A percentile compares a stretch with the other conserved stretches of the same genome.
These are phyloP conservation scores for Abrostola tripartita DNA, from an alignment of 2,888 invertebrate genomes.

Conservation along the genomic window DNA sequence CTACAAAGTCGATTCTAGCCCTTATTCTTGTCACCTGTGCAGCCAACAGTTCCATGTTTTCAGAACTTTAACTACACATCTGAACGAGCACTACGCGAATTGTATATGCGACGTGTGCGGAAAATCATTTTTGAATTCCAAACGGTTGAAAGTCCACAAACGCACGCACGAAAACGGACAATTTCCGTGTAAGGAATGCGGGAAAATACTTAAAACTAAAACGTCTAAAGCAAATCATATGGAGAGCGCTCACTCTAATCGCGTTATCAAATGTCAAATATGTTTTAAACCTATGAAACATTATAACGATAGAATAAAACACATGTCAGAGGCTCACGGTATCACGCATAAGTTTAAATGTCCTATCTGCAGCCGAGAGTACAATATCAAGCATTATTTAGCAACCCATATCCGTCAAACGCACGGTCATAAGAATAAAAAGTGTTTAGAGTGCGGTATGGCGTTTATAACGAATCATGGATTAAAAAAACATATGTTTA, in stretches of 20 bases:
- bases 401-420: conserved; percentile 81
- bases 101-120: conserved; percentile 86
- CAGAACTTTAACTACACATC: conserved; percentile 77
- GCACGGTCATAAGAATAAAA: conserved; percentile 82
- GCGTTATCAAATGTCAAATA: conserved; percentile 77
- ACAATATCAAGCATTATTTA: conserved; percentile 80
- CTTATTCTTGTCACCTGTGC: conserved; percentile 77
- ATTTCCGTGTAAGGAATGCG: conserved; percentile 76
- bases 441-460: conserved; percentile 82
- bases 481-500: conserved; percentile 82
- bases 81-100: conserved; percentile 85
- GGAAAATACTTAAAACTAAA: conserved; percentile 76
- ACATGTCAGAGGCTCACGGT: conserved; percentile 79
- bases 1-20: conserved; percentile 76
- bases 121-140: conserved; percentile 83
- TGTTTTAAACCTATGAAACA: conserved; percentile 81
- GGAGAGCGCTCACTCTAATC: conserved; percentile 77
- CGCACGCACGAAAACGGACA: conserved; percentile 81
- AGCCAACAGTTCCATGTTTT: conserved; percentile 77
- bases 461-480: conserved; percentile 84
- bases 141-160: conserved; percentile 83
- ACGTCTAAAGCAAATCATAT: conserved; percentile 77
- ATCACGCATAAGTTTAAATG: conserved; percentile 80
- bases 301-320: conserved; percentile 80
- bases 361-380: conserved; percentile 73